Evolutionary conservation across 2,113 vertebrate genomes (phyloP).

Genomic region (Engraulis encrasicolus): DNA sequence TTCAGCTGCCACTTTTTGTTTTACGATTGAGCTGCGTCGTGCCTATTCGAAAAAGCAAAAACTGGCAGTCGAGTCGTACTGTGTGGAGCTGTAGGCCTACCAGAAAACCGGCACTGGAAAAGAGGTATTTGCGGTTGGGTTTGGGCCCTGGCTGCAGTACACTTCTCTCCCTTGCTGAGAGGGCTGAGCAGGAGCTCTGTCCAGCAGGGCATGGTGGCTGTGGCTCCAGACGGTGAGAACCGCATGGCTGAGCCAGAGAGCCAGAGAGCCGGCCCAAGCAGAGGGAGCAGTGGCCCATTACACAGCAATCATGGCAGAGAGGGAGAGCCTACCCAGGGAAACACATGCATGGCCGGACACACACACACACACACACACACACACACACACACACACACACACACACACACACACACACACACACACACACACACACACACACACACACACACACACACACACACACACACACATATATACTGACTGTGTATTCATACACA

Average conservation of each 20-base stretch:
- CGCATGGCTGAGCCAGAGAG: neutral
- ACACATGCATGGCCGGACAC: neutral
- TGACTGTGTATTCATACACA: too few relatives aligned
- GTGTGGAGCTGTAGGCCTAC: too few relatives aligned
- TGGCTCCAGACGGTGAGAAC: neutral
- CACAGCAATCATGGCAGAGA: neutral
- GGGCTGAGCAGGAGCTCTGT: neutral
- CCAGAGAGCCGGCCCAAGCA: neutral
- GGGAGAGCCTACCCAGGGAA: neutral
- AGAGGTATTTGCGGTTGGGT: too few relatives aligned
- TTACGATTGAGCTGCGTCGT: too few relatives aligned
- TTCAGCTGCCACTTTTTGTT: too few relatives aligned
- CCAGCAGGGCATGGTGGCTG: too few relatives aligned
- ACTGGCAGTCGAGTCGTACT: too few relatives aligned
- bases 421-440: neutral
- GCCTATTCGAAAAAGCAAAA: too few relatives aligned
- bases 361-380: neutral
- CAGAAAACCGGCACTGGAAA: too few relatives aligned
- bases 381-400: conserved; percentile 4
- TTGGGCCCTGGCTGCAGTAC: neutral
- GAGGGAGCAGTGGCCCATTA: conserved; percentile 7
- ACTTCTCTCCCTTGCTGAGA: neutral
- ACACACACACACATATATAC: too few relatives aligned
- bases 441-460: too few relatives aligned
- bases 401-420: neutral